phyloP scores from a whole-genome alignment of 1,140 invertebrate genomes.

The Calycopis cecrops region DNA sequence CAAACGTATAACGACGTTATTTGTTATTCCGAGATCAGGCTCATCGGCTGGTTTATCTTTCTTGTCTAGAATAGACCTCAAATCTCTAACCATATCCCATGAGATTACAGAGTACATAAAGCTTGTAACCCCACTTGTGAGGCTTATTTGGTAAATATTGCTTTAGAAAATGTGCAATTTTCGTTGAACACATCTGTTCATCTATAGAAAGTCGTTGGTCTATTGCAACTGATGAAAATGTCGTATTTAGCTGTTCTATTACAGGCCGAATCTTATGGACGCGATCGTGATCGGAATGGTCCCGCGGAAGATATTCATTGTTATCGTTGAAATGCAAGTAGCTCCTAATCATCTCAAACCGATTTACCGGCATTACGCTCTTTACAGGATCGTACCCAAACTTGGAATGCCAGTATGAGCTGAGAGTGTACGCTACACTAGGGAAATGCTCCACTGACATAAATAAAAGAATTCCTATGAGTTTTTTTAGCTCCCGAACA shows the following conservation, averaged over 20 bases:
- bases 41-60: slow-evolving; percentile 33
- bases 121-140: slow-evolving; percentile 53
- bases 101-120: slow-evolving; percentile 41
- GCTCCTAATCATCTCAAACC: too few species aligned
- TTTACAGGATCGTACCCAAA: slow-evolving; percentile 32
- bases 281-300: slow-evolving; percentile 34
- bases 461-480: slow-evolving; percentile 31
- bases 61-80: slow-evolving; percentile 37
- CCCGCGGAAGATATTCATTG: too few species aligned
- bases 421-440: too few species aligned
- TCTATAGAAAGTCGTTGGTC: slow-evolving; percentile 42
- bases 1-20: slow-evolving; percentile 28
- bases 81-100: slow-evolving; percentile 36
- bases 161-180: slow-evolving; percentile 40
- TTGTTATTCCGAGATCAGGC: slow-evolving; percentile 24
- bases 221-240: slow-evolving; percentile 35
- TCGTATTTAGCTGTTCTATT: slow-evolving; percentile 34
- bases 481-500: slow-evolving; percentile 30
- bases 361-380: slow-evolving; percentile 31
- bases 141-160: slow-evolving; percentile 46
- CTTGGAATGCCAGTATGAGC: slow-evolving; percentile 30
- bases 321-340: too few species aligned
- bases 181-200: slow-evolving; percentile 43
- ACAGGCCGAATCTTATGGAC: slow-evolving; percentile 40
- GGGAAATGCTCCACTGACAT: slow-evolving; percentile 32